Conservation (phyloP, 64 coral and sea anemone genomes). For the Porites lutea region DNA sequence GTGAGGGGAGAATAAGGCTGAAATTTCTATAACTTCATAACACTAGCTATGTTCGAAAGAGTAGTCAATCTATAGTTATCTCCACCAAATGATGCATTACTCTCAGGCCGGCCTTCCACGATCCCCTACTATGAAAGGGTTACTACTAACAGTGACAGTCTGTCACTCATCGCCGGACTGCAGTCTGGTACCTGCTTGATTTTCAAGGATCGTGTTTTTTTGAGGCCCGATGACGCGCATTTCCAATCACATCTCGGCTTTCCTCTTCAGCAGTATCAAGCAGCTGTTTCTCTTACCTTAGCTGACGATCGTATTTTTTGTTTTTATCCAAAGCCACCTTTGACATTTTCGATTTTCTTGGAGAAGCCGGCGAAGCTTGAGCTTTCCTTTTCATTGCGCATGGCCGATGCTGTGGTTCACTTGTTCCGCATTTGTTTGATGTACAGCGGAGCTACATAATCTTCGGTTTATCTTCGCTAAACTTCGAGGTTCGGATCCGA, state of each 20-base stretch:
- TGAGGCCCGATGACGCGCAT: background rate
- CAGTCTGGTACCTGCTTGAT: background rate
- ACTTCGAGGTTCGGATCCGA: background rate
- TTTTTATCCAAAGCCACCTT: conserved; percentile 91
- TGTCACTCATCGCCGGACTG: background rate
- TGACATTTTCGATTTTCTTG: conserved; percentile 92
- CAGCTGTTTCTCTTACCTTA: conserved; percentile 74
- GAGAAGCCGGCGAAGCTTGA: conserved; percentile 74
- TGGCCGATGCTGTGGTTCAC: background rate
- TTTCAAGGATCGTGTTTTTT: background rate
- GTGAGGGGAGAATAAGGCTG: too few relatives aligned
- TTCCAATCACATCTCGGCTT: background rate
- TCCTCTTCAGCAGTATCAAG: background rate
- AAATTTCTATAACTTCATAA: too few relatives aligned
- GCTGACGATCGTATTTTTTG: conserved; percentile 96
- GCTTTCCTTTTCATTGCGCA: conserved; percentile 99
- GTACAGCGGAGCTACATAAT: background rate
- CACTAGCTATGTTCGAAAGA: too few relatives aligned
- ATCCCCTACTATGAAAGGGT: too few relatives aligned
- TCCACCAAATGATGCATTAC: too few relatives aligned
- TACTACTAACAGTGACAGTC: background rate
- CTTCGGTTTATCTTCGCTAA: background rate
- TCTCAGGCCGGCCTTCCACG: too few relatives aligned
- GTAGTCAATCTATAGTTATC: too few relatives aligned
- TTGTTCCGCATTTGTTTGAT: background rate